phyloP scores from a whole-genome alignment of 2,888 invertebrate species.

The Macroteleia sp. region DNA sequence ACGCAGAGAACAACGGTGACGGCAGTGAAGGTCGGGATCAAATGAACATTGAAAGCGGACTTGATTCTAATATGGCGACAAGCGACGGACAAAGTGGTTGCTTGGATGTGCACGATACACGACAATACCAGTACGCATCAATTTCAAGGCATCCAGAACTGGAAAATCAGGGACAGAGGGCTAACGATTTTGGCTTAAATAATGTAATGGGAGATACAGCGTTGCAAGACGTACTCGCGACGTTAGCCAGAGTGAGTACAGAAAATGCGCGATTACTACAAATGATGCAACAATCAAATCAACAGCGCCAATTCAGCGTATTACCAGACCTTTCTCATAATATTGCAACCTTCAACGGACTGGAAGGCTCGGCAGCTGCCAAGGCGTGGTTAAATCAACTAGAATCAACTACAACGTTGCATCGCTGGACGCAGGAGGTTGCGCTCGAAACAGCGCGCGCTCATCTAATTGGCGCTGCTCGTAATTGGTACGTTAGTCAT shows the following conservation, averaged over 20 bases:
- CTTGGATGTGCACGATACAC: no score
- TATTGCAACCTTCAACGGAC: conserved; percentile 16
- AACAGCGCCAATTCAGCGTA: conserved; percentile 6
- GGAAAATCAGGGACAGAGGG: no score
- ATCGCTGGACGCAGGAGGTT: conserved; percentile 8
- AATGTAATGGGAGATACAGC: no score
- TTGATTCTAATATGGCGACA: no score
- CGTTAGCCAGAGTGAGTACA: background rate
- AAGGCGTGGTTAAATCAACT: conserved; percentile 4
- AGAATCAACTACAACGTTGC: conserved; percentile 16
- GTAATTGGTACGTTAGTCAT: conserved; percentile 19
- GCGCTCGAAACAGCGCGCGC: conserved; percentile 27
- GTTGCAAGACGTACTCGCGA: background rate
- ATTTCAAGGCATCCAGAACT: no score
- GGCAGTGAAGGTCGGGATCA: no score
- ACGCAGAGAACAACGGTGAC: no score
- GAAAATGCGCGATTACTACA: background rate
- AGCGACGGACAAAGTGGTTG: no score
- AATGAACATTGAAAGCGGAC: no score
- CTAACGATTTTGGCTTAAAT: no score
- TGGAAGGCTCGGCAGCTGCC: background rate
- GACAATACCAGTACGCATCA: no score
- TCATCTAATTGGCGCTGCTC: conserved; percentile 1
- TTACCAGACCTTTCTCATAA: conserved; percentile 25
- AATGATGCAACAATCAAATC: background rate